These are phyloP conservation scores for Aphaenogaster rudis DNA, from an alignment of 1,140 invertebrate species.

Conservation along the genomic window DNA sequence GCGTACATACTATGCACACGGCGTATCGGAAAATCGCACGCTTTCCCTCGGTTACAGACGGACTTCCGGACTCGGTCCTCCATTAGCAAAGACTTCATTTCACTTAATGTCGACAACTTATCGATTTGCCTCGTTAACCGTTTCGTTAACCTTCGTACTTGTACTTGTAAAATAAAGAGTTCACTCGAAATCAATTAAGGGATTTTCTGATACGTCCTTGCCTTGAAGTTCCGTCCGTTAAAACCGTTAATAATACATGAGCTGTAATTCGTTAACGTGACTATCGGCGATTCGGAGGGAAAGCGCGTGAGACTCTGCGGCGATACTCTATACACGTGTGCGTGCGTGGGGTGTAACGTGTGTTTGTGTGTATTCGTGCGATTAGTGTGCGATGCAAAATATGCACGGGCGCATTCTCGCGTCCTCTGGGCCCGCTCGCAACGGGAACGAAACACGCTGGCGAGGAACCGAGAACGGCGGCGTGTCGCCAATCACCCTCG, in stretches of 20 bases:
- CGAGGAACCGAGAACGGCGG: conserved; percentile 25
- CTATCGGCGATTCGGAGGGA: neutral
- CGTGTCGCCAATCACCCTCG: neutral
- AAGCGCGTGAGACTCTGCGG: neutral
- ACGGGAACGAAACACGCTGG: neutral
- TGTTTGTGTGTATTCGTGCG: neutral
- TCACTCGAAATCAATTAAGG: neutral
- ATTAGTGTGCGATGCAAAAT: conserved; percentile 30
- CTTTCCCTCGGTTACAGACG: neutral
- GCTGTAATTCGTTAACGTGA: neutral
- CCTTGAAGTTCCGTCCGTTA: neutral
- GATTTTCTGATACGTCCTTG: neutral
- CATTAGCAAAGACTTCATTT: neutral
- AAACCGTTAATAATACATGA: neutral
- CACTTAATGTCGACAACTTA: neutral
- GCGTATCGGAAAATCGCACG: conserved; percentile 26
- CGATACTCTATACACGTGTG: neutral
- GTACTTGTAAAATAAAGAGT: neutral
- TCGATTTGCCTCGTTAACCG: neutral
- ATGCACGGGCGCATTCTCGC: conserved; percentile 3
- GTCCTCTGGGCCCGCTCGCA: neutral
- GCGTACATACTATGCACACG: neutral
- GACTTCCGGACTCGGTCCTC: neutral
- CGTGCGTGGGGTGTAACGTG: neutral
- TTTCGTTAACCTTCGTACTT: neutral